A percentile compares a stretch with the other conserved stretches of the same genome.
Conservation (phyloP, 2,797 vertebrate species). For the Mormyrops attenuatus region DNA sequence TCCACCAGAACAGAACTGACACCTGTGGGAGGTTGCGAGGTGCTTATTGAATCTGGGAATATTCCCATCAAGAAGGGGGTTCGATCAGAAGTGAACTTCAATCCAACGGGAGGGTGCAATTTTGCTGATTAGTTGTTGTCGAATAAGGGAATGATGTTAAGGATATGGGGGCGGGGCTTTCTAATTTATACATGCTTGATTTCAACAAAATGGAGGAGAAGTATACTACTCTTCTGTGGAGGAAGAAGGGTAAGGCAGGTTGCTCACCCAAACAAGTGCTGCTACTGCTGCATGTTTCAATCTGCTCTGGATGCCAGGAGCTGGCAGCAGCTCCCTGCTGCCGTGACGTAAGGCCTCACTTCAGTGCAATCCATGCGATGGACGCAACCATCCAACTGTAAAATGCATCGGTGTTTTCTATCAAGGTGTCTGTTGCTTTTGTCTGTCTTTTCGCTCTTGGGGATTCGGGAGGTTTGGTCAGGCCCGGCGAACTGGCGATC, state of each 20-base stretch:
- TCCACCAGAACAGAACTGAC: slow-evolving; percentile 16
- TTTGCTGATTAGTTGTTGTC: neutral
- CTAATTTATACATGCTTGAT: slow-evolving; percentile 50
- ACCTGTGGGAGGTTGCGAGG: slow-evolving; percentile 10
- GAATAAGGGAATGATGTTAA: neutral
- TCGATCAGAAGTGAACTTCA: neutral
- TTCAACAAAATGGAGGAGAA: slow-evolving; percentile 30
- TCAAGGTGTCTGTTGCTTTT: slow-evolving; percentile 14
- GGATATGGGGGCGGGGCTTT: slow-evolving; percentile 42
- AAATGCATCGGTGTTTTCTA: slow-evolving; percentile 37
- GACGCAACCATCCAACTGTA: slow-evolving; percentile 49
- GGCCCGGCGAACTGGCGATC: neutral
- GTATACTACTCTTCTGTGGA: slow-evolving; percentile 26
- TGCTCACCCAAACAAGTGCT: slow-evolving; percentile 39
- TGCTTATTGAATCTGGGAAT: slow-evolving; percentile 1
- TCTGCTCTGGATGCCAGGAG: slow-evolving; percentile 46
- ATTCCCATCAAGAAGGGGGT: neutral
- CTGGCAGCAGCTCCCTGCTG: slow-evolving; percentile 46
- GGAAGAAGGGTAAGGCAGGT: slow-evolving; percentile 25
- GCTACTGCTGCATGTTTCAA: slow-evolving; percentile 46
- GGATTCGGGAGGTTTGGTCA: neutral
- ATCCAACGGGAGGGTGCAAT: neutral
- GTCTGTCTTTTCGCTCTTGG: neutral
- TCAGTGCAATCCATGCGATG: slow-evolving; percentile 8
- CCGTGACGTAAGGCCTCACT: slow-evolving; percentile 48